Conservation (phyloP, 1,140 invertebrate species). For the Drosophila arawakana region DNA sequence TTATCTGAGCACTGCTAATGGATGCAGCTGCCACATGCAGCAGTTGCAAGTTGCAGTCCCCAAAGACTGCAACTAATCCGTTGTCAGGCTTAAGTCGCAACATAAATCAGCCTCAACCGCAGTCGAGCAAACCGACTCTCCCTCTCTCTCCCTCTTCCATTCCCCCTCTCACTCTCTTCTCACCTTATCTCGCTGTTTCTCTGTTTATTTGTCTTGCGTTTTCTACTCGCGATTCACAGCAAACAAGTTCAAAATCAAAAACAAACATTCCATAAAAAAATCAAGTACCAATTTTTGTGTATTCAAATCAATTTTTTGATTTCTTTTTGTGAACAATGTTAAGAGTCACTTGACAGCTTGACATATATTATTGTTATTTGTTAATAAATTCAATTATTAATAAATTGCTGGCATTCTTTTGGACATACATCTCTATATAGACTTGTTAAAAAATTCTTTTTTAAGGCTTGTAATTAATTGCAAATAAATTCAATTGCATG, state of each 20-base stretch:
- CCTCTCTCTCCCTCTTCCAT: constrained; percentile 15
- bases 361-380: constrained; percentile 26
- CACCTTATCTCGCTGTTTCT: constrained; percentile 10
- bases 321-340: constrained; percentile 54
- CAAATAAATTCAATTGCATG: constrained; percentile 63
- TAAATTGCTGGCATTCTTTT: constrained; percentile 44
- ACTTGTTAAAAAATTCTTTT: constrained; percentile 48
- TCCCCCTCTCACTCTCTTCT: constrained; percentile 9
- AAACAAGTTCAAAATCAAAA: constrained; percentile 69
- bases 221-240: constrained; percentile 14
- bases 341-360: constrained; percentile 48
- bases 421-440: constrained; percentile 40
- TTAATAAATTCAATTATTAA: constrained; percentile 51
- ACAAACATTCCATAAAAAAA: constrained; percentile 57
- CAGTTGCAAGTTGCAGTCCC: constrained; percentile 48
- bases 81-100: constrained; percentile 68
- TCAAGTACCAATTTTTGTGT: constrained; percentile 68
- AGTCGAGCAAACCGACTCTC: constrained; percentile 28
- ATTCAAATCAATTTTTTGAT: constrained; percentile 40
- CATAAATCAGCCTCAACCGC: constrained; percentile 71
- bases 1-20: constrained; percentile 74
- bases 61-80: constrained; percentile 70
- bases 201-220: not conserved
- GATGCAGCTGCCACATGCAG: constrained; percentile 67
- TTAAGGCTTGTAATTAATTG: constrained; percentile 59